Evolutionary conservation across 2,797 vertebrate species (phyloP).

Genomic region (Austrolebias charrua): DNA sequence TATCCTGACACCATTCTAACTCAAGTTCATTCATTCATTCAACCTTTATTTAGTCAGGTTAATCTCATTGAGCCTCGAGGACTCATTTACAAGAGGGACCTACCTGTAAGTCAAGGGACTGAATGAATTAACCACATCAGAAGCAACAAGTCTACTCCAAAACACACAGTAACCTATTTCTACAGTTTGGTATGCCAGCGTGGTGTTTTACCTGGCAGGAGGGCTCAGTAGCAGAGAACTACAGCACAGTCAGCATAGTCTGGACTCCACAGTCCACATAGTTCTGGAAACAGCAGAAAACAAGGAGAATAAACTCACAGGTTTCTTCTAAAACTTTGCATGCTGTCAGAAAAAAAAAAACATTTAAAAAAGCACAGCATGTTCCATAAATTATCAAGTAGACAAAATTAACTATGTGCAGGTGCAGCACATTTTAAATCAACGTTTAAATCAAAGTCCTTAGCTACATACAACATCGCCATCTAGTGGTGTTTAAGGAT

Average conservation of each 20-base stretch:
- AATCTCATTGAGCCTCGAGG: too few species aligned
- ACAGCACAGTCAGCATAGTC: constrained; percentile 78
- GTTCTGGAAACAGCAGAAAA: constrained; percentile 63
- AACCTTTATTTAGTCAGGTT: too few species aligned
- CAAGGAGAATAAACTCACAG: background rate
- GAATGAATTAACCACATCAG: too few species aligned
- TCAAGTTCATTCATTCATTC: too few species aligned
- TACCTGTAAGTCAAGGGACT: too few species aligned
- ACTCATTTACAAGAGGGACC: too few species aligned
- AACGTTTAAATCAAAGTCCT: too few species aligned
- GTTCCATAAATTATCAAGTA: background rate
- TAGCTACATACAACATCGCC: constrained; percentile 31
- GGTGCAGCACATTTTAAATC: background rate
- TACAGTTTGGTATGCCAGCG: background rate
- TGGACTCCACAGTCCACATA: constrained; percentile 80
- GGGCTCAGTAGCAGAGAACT: constrained; percentile 41
- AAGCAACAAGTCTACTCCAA: too few species aligned
- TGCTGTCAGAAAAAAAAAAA: constrained; percentile 6
- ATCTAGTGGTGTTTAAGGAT: constrained; percentile 55
- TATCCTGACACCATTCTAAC: too few species aligned
- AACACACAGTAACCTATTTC: background rate
- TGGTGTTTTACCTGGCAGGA: constrained; percentile 49
- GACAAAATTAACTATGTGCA: constrained; percentile 8
- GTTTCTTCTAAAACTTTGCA: constrained; percentile 13
- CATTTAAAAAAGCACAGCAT: constrained; percentile 3